Evolutionary conservation across 2,888 invertebrate species (phyloP), one percentile per base, ranked within the genome.

Genomic region (Notodonta dromedarius): DNA sequence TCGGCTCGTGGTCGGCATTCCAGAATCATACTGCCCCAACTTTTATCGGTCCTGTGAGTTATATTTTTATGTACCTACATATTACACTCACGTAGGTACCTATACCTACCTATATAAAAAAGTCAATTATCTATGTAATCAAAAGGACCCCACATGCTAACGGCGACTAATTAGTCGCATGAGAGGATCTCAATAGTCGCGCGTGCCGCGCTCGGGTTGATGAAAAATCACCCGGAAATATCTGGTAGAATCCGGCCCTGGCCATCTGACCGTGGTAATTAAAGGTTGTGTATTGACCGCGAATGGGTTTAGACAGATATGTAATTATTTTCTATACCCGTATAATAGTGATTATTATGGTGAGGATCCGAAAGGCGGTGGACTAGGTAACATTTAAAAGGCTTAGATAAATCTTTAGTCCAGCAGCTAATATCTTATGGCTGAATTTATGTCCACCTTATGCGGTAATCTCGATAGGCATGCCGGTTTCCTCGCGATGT

Each of bases 151-250:
- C 82, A 66, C 65, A 63, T 70, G 79, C 83, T 80, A 74, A 74
- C 79, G 84, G 87, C 88, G 87, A 90, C 91, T 90, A 89, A 92
- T 92, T 92, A 88, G 74, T 82, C 91, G 90, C 86, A 77, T 82
- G 88, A 86, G 72, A 84, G 82, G 82, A 70, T 87, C 85, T 87
- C 89, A 89, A 90, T 90, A 85, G 84, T 83, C 85, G 72, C 64
- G 66, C 59, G 65, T 59, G 62, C 69, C 73, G 79, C 83, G 83
- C 83, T 82, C 74, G 79, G 83, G 85, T 88, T 90, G 86, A 89
- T 91, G 91, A 91, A 91, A 92, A 92, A 91, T 91, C 82, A 84
- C 63, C 84, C 87, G 90, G 87, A 90, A 87, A 78, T 65, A 77
- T 79, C 66, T 74, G 77, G 72, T 76, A 76, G 79, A 79, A 75